Conservation (phyloP, 1,140 invertebrate species). For the Matsumurasca onukii region DNA sequence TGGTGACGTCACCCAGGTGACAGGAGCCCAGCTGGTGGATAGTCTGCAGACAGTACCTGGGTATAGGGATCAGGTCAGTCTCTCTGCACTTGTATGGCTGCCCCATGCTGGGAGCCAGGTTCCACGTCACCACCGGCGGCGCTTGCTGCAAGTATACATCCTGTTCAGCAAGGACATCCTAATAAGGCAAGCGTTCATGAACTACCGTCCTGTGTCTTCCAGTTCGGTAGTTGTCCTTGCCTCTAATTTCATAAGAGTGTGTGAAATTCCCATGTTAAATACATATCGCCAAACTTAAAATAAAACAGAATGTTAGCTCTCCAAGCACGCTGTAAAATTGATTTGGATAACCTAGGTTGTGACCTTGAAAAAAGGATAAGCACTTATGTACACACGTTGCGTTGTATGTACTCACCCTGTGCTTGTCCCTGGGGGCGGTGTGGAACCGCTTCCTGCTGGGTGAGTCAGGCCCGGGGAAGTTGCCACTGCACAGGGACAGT, state of each 20-base stretch:
- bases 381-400: too few relatives aligned
- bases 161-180: too few relatives aligned
- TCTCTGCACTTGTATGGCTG: constrained; percentile 60
- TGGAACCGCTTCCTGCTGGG: constrained; percentile 56
- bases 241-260: too few relatives aligned
- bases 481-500: constrained; percentile 44
- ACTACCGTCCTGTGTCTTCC: too few relatives aligned
- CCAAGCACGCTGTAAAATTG: too few relatives aligned
- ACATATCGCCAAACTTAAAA: too few relatives aligned
- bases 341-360: too few relatives aligned
- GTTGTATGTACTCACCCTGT: constrained; percentile 53
- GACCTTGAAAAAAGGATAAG: too few relatives aligned
- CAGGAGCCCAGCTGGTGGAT: constrained; percentile 72
- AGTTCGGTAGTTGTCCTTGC: too few relatives aligned
- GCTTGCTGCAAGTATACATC: constrained; percentile 50
- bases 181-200: too few relatives aligned
- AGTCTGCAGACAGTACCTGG: constrained; percentile 64
- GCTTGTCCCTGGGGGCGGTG: constrained; percentile 60
- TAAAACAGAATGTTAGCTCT: too few relatives aligned
- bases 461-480: constrained; percentile 42
- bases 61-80: constrained; percentile 61
- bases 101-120: constrained; percentile 62
- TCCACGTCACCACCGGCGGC: constrained; percentile 59
- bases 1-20: constrained; percentile 67
- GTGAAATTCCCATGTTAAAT: too few relatives aligned